phyloP scores from a whole-genome alignment of 2,888 invertebrate genomes.

The Cryptocheilus praepositus region DNA sequence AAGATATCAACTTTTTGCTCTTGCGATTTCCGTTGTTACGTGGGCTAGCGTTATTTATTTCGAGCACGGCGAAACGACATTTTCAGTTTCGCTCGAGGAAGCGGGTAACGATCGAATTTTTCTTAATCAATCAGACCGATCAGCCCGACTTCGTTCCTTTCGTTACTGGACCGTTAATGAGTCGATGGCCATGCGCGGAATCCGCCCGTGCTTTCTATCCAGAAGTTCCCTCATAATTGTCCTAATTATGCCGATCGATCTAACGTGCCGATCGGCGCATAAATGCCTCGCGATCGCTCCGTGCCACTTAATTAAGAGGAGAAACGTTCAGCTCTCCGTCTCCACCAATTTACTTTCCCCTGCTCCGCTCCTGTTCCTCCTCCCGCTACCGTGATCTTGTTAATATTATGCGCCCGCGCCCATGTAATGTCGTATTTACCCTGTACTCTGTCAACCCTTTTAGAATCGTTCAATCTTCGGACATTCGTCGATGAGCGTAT shows the following conservation, averaged over 20 bases:
- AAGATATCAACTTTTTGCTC: too few relatives aligned
- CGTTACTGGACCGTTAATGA: constrained; percentile 14
- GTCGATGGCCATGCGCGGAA: neutral
- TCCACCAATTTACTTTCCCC: neutral
- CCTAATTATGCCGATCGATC: constrained; percentile 16
- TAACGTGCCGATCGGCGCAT: constrained; percentile 16
- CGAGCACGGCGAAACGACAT: neutral
- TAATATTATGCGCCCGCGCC: too few relatives aligned
- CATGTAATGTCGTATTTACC: too few relatives aligned
- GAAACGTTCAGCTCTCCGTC: constrained; percentile 15
- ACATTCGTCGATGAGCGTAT: too few relatives aligned
- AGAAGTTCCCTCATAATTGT: constrained; percentile 14
- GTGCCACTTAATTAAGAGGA: constrained; percentile 21
- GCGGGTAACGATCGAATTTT: too few relatives aligned
- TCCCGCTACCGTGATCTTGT: neutral
- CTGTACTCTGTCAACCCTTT: too few relatives aligned
- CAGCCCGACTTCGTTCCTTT: neutral
- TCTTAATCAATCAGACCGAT: neutral
- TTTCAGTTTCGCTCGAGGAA: too few relatives aligned
- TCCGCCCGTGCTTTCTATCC: constrained; percentile 23
- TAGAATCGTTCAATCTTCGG: too few relatives aligned
- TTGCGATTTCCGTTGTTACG: too few relatives aligned
- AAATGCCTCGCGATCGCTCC: neutral
- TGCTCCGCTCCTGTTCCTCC: neutral
- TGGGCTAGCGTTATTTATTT: neutral